Conservation (phyloP, 64 coral and sea anemone species). For the Pachyseris speciosa region DNA sequence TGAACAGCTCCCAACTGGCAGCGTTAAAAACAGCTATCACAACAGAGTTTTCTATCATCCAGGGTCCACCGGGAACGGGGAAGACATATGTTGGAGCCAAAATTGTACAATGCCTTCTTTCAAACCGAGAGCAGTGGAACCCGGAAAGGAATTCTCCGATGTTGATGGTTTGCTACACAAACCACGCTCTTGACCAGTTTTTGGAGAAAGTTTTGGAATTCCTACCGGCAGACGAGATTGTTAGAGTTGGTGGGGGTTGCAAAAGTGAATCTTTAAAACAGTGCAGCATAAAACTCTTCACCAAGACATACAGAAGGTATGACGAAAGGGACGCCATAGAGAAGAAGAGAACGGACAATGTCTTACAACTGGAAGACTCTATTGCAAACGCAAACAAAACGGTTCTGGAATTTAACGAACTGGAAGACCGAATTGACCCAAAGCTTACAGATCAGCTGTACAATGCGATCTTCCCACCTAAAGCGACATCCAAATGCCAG, state of each 20-base stretch:
- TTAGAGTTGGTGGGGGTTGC: no score
- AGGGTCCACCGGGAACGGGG: no score
- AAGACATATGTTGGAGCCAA: no score
- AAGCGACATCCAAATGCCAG: neutral
- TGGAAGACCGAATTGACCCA: neutral
- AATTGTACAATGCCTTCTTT: no score
- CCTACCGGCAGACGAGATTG: neutral
- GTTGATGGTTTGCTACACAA: no score
- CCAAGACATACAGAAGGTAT: neutral
- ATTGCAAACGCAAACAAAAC: neutral
- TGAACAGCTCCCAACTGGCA: conserved; percentile 76
- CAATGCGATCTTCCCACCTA: neutral
- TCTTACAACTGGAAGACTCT: no score
- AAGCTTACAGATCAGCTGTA: neutral
- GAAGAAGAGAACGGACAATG: neutral
- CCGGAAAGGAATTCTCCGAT: no score
- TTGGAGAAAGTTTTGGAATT: conserved; percentile 18
- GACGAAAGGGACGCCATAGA: neutral
- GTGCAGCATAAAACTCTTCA: conserved; percentile 3
- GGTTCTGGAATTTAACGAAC: neutral
- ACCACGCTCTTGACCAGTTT: no score
- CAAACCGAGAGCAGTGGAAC: no score
- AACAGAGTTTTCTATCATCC: no score
- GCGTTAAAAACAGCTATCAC: conserved; percentile 79
- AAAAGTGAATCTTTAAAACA: conserved; percentile 14